phyloP scores from a whole-genome alignment of 92 coral and sea anemone genomes.

The Palythoa caribaeorum region DNA sequence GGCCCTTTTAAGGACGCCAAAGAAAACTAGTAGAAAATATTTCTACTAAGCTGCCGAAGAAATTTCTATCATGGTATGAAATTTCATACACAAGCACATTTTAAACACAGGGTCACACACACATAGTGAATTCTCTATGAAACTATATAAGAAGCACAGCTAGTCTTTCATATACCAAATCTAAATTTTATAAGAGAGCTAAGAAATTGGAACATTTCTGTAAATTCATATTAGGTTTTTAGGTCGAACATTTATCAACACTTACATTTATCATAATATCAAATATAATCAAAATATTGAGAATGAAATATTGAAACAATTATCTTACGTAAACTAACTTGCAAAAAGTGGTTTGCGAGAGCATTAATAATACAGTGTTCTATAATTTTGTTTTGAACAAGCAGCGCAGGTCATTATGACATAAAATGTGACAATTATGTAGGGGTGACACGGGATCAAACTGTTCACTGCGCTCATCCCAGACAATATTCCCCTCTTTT shows the following conservation, averaged over 20 bases:
- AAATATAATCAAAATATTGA: constrained; percentile 33
- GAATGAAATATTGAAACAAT: background rate
- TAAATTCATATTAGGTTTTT: background rate
- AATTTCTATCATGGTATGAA: constrained; percentile 31
- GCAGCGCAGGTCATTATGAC: background rate
- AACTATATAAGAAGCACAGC: background rate
- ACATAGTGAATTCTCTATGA: background rate
- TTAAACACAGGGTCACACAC: background rate
- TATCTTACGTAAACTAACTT: background rate
- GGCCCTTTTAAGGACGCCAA: background rate
- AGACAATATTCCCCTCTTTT: constrained; percentile 23
- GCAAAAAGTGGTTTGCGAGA: background rate
- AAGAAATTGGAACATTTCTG: background rate
- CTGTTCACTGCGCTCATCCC: background rate
- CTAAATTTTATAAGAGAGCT: background rate
- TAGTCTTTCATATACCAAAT: background rate
- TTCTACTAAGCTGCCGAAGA: background rate
- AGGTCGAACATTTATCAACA: constrained; percentile 23
- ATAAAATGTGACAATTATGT: constrained; percentile 18
- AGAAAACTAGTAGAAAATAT: background rate
- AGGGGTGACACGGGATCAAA: constrained; percentile 22
- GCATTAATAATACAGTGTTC: background rate
- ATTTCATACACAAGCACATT: constrained; percentile 32
- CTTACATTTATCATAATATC: constrained; percentile 31
- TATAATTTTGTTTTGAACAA: background rate